Base-by-base conservation (phyloP, 2,888 invertebrate genomes). In the Cephus pygmeus region DNA sequence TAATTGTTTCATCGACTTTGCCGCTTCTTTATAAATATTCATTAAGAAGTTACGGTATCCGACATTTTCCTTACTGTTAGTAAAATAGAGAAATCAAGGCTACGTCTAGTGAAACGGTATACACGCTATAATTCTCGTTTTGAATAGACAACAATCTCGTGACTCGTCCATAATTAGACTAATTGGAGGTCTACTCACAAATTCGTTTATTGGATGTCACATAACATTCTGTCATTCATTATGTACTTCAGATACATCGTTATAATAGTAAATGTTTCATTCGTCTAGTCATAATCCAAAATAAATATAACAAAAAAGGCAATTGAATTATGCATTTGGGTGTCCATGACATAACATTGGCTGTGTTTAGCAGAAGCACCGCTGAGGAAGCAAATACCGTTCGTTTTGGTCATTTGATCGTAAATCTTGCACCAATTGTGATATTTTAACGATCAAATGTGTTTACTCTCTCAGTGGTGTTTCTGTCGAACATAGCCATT, bases 11-110 rank as follows among this genome's bases (percentile, higher is more conserved):
- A 75, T 77, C 73, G 75, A 77, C 79, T 80, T 79, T 81, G 71
- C 77, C 81, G 75, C 76, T 79, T 77, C 79, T 79, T 69, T 31
- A 81, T 81, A 82, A 82, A 77, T 78, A 79, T 79, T 77, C 75
- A 75, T 80, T 77, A 81, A 81, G 81, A 83, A 83, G 75, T 81
- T 73, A 75, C 74, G 76, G 78, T 79, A 40, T 34, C 76, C 77
- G 79, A 80, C 80, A 81, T 56, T 56, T 56, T 56, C 56, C 56
- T 56, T 56, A 56, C 23, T 56, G 23, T 23, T 40, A 56, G 23
- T 56, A 23, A 56, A 56, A 56, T 56, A 56, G 23, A 23, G 56
- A 56, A 56, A 56, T 56, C 23, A 56, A 23, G 56, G 56, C 56
- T 56, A 56, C 23, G 56, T 56, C 56, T 56, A 56, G 0, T 23